A percentile compares a stretch with the other conserved stretches of the same genome.
Conservation (phyloP, 1,140 invertebrate genomes). For the Planococcus citri region DNA sequence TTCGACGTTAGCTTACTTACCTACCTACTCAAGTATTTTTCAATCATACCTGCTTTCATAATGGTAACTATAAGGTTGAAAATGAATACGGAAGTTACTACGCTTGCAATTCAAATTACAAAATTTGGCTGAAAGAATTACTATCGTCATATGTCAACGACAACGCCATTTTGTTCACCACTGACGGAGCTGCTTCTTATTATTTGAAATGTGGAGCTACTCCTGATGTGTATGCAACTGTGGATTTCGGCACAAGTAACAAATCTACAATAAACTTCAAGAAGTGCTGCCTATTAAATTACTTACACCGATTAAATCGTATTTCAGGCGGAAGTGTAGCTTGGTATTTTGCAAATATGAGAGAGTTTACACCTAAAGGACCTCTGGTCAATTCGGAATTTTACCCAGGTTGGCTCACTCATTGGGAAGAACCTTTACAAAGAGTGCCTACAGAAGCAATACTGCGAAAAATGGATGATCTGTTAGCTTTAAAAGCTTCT, state of each 20-base stretch:
- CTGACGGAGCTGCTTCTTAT: constrained; percentile 45
- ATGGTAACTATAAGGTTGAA: too few relatives aligned
- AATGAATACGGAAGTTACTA: constrained; percentile 82
- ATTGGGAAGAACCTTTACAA: constrained; percentile 61
- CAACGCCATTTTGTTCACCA: constrained; percentile 67
- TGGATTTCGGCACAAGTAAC: constrained; percentile 53
- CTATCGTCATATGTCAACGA: constrained; percentile 45
- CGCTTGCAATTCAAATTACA: constrained; percentile 60
- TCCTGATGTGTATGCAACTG: constrained; percentile 49
- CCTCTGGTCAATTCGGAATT: constrained; percentile 81
- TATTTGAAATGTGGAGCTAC: constrained; percentile 50
- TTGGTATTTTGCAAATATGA: constrained; percentile 9
- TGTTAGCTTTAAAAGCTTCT: constrained; percentile 42
- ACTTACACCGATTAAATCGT: neutral
- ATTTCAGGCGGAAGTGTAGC: neutral
- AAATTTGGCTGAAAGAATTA: constrained; percentile 46
- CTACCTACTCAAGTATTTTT: too few relatives aligned
- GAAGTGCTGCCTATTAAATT: neutral
- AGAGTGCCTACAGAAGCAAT: constrained; percentile 39
- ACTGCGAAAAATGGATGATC: constrained; percentile 45
- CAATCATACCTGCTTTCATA: too few relatives aligned
- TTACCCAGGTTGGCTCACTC: constrained; percentile 76
- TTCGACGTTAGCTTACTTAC: neutral
- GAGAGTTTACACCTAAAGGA: constrained; percentile 33
- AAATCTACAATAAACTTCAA: too few relatives aligned